Percentiles rank a stretch among this genome's conserved stretches.
These are phyloP conservation scores for Rhagonycha fulva DNA, from an alignment of 2,888 invertebrate genomes.

Conservation along the genomic window DNA sequence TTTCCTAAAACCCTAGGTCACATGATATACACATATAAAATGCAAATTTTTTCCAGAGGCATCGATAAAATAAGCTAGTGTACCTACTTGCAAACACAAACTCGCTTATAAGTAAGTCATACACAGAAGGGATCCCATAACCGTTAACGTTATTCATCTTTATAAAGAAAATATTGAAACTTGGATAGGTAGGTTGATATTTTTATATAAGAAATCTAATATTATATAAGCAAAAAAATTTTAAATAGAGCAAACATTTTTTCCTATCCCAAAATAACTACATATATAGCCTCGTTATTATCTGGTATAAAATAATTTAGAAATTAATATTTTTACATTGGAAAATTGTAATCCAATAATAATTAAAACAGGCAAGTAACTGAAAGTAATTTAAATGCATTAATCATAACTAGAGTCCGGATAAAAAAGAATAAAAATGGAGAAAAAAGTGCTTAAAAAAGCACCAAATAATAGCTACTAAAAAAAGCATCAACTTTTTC, in stretches of 20 bases:
- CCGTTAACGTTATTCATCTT: constrained; percentile 12
- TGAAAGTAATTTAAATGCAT: background rate
- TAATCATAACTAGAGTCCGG: background rate
- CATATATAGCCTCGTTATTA: too few relatives aligned
- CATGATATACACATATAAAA: constrained; percentile 33
- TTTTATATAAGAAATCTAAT: background rate
- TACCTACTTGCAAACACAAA: constrained; percentile 23
- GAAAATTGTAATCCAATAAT: too few relatives aligned
- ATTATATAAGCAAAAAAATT: background rate
- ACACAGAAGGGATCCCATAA: constrained; percentile 12
- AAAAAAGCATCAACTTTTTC: too few relatives aligned
- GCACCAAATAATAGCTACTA: too few relatives aligned
- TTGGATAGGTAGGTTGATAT: background rate
- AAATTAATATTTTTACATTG: too few relatives aligned
- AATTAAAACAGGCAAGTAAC: background rate
- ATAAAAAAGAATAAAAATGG: too few relatives aligned
- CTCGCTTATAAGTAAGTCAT: constrained; percentile 17
- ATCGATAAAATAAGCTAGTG: constrained; percentile 23
- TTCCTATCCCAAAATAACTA: too few relatives aligned
- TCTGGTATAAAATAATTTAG: too few relatives aligned
- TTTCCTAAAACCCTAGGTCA: constrained; percentile 30
- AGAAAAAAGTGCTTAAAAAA: too few relatives aligned
- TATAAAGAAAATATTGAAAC: background rate
- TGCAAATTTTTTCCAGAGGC: constrained; percentile 31
- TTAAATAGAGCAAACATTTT: background rate